phyloP scores from a whole-genome alignment of 2,797 vertebrate genomes.

The Typhlichthys eigenmanni region DNA sequence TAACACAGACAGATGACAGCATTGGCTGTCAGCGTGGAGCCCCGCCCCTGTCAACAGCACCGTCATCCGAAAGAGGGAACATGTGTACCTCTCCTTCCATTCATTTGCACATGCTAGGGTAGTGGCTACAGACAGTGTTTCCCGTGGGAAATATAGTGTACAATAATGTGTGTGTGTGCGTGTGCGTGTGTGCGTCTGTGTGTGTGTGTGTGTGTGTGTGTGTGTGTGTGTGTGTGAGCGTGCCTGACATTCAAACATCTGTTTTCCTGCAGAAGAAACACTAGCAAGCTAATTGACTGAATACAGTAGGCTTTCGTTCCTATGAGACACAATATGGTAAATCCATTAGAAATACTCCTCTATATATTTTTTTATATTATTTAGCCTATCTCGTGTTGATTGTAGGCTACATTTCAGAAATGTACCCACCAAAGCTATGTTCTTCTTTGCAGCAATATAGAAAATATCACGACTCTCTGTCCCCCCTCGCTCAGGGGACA shows the following conservation, averaged over 20 bases:
- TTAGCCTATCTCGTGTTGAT: no score
- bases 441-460: neutral
- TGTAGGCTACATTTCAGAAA: neutral
- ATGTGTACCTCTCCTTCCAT: constrained; percentile 35
- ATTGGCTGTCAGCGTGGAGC: constrained; percentile 50
- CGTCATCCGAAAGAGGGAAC: constrained; percentile 42
- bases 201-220: no score
- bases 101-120: constrained; percentile 27
- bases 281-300: no score
- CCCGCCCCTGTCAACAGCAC: constrained; percentile 31
- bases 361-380: no score
- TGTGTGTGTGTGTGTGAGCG: no score
- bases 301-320: no score
- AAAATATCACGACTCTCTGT: neutral
- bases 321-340: no score
- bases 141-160: constrained; percentile 8
- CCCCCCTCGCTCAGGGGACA: neutral
- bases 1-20: constrained; percentile 45
- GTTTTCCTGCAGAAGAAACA: no score
- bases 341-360: no score
- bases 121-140: constrained; percentile 14
- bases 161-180: neutral
- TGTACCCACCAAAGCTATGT: neutral
- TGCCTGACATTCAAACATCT: no score
- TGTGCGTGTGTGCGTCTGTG: no score